phyloP scores from a whole-genome alignment of 2,113 vertebrate genomes.

The Noctilio leporinus region DNA sequence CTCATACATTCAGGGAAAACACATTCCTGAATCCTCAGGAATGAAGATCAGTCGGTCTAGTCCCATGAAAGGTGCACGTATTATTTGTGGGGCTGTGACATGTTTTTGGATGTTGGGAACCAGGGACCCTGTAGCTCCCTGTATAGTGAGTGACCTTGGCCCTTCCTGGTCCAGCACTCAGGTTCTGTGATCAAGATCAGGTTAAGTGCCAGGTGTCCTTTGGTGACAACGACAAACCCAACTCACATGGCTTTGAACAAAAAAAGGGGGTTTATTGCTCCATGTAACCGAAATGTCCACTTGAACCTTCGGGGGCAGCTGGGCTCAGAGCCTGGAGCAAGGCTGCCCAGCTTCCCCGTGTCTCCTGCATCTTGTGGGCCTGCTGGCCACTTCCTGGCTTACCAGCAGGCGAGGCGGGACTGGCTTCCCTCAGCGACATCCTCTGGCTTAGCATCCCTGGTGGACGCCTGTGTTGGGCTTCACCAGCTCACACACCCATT shows the following conservation, averaged over 20 bases:
- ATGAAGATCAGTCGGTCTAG: background rate
- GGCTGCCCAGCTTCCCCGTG: fast-evolving
- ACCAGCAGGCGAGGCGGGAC: background rate
- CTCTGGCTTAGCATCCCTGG: background rate
- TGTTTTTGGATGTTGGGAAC: background rate
- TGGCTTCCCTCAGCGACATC: background rate
- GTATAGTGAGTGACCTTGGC: fast-evolving
- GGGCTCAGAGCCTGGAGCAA: background rate
- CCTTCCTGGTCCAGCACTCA: background rate
- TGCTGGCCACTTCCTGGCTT: background rate
- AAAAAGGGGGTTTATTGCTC: background rate
- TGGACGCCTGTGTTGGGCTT: no score
- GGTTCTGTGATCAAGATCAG: background rate
- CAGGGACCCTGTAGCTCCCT: background rate
- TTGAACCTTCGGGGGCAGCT: background rate
- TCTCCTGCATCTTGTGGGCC: fast-evolving
- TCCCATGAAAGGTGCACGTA: fast-evolving
- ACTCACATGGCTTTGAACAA: background rate
- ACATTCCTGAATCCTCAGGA: background rate
- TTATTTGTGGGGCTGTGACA: background rate
- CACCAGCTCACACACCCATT: background rate
- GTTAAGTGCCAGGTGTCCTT: background rate
- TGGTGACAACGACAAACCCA: background rate
- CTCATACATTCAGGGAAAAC: background rate
- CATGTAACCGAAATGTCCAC: background rate